Evolutionary conservation across 2,113 vertebrate genomes (phyloP), one percentile per base, ranked within the genome.

Genomic region (Acanthochromis polyacanthus): DNA sequence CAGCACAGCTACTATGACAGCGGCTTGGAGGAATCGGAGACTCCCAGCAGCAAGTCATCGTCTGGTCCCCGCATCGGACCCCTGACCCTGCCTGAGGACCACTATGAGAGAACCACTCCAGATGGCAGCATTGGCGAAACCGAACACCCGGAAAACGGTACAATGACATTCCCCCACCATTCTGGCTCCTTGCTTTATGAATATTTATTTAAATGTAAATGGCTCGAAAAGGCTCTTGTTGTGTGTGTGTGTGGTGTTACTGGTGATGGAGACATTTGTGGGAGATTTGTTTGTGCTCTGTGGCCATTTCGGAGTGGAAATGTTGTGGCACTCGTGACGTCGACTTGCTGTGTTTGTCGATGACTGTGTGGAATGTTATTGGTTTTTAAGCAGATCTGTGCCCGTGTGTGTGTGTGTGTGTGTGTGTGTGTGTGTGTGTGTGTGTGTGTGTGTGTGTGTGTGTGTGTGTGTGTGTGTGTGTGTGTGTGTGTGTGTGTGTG

Each of bases 1-100:
- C 98, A 99, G 94, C 98, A 99, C 93, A 99, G 96, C 92, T 99
- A 98, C 90, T 99, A 99, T 0, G 98, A 99, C 86, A 99, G 98
- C 0, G 98, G 98, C 69, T 95, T 99, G 91, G 98, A 99, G 88
- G 98, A 99, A 85, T 99, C 98, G 0, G 98, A 99, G 94, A 99
- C 98, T 5, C 98, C 98, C 40, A 99, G 98, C 95, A 98, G 97
- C 92, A 99, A 99, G 90, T 99, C 98, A 0, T 99, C 98, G 0
- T 99, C 97, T 0, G 98, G 98, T 58, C 98, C 98, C 45, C 97
- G 98, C 70, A 97, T 99, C 0, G 98, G 97, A 89, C 98, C 98
- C 1, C 92, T 99, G 80, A 97, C 97, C 83, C 95, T 99, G 84
- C 98, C 98, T 0, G 98, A 99, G 92, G 98, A 99, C 77, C 97